Percentiles rank a stretch among this genome's conserved stretches.
These are phyloP conservation scores for Seladonia tumulorum DNA, from an alignment of 2,888 invertebrate genomes.

Conservation along the genomic window DNA sequence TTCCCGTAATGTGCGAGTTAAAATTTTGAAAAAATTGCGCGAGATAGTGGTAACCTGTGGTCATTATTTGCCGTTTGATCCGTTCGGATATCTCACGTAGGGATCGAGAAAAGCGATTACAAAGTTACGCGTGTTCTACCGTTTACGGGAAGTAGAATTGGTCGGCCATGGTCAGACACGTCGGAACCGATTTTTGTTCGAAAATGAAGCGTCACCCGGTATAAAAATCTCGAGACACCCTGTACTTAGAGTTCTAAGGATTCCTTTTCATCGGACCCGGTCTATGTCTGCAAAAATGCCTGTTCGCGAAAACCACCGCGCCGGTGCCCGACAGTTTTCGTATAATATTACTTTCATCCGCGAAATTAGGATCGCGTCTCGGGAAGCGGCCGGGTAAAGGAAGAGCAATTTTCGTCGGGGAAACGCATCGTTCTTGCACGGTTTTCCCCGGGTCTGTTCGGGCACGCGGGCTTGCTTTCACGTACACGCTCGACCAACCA, in stretches of 20 bases:
- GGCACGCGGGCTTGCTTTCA: conserved; percentile 8
- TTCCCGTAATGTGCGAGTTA: background rate
- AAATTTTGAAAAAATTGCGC: background rate
- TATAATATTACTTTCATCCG: conserved; percentile 1
- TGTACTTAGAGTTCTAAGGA: background rate
- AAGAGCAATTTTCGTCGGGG: background rate
- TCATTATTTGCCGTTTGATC: too few relatives aligned
- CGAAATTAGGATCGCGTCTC: conserved; percentile 12
- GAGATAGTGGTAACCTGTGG: background rate
- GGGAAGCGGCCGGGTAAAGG: background rate
- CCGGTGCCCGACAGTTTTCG: background rate
- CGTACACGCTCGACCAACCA: conserved; percentile 28
- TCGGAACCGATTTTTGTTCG: too few relatives aligned
- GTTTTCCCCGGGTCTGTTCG: background rate
- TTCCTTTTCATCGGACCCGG: background rate
- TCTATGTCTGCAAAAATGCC: background rate
- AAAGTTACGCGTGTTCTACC: too few relatives aligned
- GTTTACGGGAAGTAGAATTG: background rate
- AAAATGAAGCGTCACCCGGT: too few relatives aligned
- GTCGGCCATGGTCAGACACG: background rate
- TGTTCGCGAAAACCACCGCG: background rate
- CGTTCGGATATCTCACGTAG: too few relatives aligned
- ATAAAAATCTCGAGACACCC: background rate
- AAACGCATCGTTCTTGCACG: conserved; percentile 8
- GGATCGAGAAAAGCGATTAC: too few relatives aligned